Evolutionary conservation across 2,888 invertebrate genomes (phyloP), one percentile per base, ranked within the genome.

Genomic region (Erebia aethiops): DNA sequence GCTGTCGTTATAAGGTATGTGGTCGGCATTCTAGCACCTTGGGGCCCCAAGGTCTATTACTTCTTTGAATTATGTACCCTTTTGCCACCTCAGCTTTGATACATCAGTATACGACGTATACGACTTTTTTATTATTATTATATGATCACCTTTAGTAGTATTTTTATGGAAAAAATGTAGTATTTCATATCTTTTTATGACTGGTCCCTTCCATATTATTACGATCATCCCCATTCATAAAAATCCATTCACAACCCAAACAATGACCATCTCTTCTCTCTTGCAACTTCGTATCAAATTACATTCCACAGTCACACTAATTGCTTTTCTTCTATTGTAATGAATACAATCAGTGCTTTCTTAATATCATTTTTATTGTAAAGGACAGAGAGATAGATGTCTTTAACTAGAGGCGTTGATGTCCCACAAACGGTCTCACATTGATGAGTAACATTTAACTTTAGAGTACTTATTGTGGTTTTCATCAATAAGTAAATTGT

Each of bases 301-400:
- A 71, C 71, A 71, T 75, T 67, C 69, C 72, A 67, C 71, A 74
- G 73, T 60, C 67, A 74, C 67, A 69, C 72, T 75, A 74, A 75
- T 75, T 75, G 74, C 71, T 70, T 75, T 62, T 75, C 71, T 75
- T 70, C 67, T 69, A 71, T 70, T 57, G 73, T 67, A 71, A 70
- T 69, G 69, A 74, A 71, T 79, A 84, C 82, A 84, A 82, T 80
- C 76, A 80, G 72, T 73, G 74, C 82, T 84, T 84, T 81, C 82
- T 82, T 83, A 83, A 82, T 83, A 83, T 79, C 79, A 83, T 77
- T 90, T 91, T 91, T 90, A 92, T 89, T 87, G 86, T 86, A 75
- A 76, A 57, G 56, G 13, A 13, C 26, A 57, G 4, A 13, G 26
- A 57, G 56, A 5, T 21, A 57, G 56, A 5, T 21, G 21, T 14